Evolutionary conservation across 2,797 vertebrate genomes (phyloP), one percentile per base, ranked within the genome.

Genomic region (Microctenopoma steveboyesi): DNA sequence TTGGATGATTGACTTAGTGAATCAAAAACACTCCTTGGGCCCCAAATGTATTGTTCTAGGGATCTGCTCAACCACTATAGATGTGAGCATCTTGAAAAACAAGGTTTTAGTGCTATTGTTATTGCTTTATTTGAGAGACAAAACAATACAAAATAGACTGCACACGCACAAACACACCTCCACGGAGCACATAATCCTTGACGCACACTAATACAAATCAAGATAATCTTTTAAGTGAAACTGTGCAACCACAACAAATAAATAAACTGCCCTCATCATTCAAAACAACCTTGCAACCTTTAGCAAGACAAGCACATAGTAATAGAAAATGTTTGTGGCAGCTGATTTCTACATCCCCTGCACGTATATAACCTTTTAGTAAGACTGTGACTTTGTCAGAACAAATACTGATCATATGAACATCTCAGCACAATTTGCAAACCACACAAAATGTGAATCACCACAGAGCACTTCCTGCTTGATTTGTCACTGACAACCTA

Each of bases 381-480:
- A 14, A 45, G 8, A 12, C 25, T 11, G 33, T 37, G 11, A 14
- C 5, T 48, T 25, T 6, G 14, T 55, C 50, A 47, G 16, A 3
- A 5, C 8, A 51, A 30, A 35, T 7, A 39, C 48, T 35, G n/a
- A 0, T 5, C 65, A 48, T 2, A 18, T 4, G 4, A 3, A 14
- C 18, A 10, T 7, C 1, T 78, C 47, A 66, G 30, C 73, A 69
- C 3, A 37, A 18, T 57, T 48, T 39, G 0, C 37, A 30, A 67
- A 76, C 69, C 54, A 28, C 3, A 10, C 42, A 5, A 7, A 13
- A n/a, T 9, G 2, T 12, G 57, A 11, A 49, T 3, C 75, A 78
- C 69, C 82, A 39, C 64, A 71, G 40, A 50, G 2, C 77, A 78
- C 50, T 73, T 89, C 75, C 79, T 69, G 37, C 0, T 39, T 66